Conservation (phyloP, 2,888 invertebrate species). For the Esperia sulphurella region DNA sequence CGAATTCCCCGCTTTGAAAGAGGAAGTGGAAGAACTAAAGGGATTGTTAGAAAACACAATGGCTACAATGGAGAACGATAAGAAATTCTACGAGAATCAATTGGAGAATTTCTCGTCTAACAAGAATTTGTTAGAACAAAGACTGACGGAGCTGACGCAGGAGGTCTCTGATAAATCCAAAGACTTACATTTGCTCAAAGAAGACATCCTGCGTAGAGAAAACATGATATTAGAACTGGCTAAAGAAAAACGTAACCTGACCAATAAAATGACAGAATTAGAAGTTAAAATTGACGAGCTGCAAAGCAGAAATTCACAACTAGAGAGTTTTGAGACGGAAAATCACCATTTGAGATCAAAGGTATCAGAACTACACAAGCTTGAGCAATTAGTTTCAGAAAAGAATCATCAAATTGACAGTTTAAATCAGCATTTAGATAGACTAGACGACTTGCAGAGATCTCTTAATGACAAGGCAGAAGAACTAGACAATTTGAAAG, state of each 20-base stretch:
- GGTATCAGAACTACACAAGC: slow-evolving; percentile 62
- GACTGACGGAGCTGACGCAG: slow-evolving; percentile 78
- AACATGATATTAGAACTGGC: slow-evolving; percentile 79
- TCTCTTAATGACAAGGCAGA: slow-evolving; percentile 71
- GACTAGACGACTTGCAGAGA: slow-evolving; percentile 70
- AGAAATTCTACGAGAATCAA: slow-evolving; percentile 77
- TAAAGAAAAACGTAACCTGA: slow-evolving; percentile 77
- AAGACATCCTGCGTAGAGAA: slow-evolving; percentile 77
- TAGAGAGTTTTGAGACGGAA: slow-evolving; percentile 60
- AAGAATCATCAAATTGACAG: slow-evolving; percentile 77
- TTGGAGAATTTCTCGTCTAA: slow-evolving; percentile 73
- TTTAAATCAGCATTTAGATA: slow-evolving; percentile 69
- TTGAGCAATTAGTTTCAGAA: slow-evolving; percentile 76
- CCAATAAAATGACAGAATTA: slow-evolving; percentile 65
- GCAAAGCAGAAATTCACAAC: slow-evolving; percentile 55
- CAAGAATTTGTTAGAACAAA: slow-evolving; percentile 74
- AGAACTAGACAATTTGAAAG: slow-evolving; percentile 64
- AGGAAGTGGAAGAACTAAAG: slow-evolving; percentile 70
- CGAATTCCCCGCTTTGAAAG: slow-evolving; percentile 72
- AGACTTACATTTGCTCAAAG: slow-evolving; percentile 72
- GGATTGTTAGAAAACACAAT: slow-evolving; percentile 68
- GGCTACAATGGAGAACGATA: slow-evolving; percentile 74
- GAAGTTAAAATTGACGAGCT: slow-evolving; percentile 73
- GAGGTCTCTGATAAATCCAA: slow-evolving; percentile 75
- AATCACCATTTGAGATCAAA: slow-evolving; percentile 72